Percentiles rank a stretch among this genome's conserved stretches.
These are phyloP conservation scores for Smutsia gigantea DNA, from an alignment of 2,797 vertebrate species.

Conservation along the genomic window DNA sequence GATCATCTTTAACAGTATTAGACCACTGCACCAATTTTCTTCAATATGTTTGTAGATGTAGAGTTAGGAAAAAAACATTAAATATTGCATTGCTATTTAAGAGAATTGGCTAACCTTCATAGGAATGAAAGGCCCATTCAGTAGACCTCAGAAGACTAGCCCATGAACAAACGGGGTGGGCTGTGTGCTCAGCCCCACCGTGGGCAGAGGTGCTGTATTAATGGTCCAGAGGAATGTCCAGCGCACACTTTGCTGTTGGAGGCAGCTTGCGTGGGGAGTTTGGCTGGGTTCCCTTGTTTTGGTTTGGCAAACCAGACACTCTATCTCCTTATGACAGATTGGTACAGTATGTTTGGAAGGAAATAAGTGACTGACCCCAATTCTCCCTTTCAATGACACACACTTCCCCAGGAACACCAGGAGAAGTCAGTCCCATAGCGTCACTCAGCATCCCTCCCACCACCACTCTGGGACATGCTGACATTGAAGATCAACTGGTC, in stretches of 20 bases:
- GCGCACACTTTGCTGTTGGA: neutral
- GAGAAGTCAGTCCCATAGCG: neutral
- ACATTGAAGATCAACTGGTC: neutral
- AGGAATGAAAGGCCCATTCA: constrained; percentile 71
- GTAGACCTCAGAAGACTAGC: neutral
- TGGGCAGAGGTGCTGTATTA: neutral
- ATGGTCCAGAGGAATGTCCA: neutral
- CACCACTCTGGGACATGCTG: neutral
- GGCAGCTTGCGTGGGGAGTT: neutral
- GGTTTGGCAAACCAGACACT: constrained; percentile 67
- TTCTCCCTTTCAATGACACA: neutral
- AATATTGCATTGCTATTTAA: constrained; percentile 61
- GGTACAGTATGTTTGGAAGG: neutral
- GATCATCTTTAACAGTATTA: constrained; percentile 63
- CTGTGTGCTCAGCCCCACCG: neutral
- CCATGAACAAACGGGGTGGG: constrained; percentile 9
- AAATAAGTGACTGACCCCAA: neutral
- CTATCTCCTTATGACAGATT: constrained; percentile 58
- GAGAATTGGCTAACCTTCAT: constrained; percentile 47
- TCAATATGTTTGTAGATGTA: neutral
- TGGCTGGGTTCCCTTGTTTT: constrained; percentile 55
- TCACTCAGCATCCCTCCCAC: neutral
- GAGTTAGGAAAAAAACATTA: constrained; percentile 46
- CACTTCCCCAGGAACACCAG: neutral
- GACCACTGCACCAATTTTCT: constrained; percentile 54